Conservation (phyloP, 2,888 invertebrate genomes). For the Drosophila phalerata region DNA sequence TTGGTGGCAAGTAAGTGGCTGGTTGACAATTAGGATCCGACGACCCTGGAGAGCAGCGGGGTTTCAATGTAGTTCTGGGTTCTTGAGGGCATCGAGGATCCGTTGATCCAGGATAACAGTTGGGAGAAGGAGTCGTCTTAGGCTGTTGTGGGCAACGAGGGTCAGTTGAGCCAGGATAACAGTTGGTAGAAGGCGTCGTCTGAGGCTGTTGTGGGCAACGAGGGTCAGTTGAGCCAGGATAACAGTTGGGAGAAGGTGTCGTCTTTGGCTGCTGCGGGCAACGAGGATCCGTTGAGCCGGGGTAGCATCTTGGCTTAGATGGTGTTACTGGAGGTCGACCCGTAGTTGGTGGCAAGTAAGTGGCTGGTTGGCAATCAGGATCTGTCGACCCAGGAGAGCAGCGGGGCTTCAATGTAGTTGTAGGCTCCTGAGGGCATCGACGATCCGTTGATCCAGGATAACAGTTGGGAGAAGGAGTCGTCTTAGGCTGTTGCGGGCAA, state of each 20-base stretch:
- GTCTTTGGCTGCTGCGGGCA: conserved; percentile 15
- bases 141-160: conserved; percentile 11
- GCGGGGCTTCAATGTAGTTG: conserved; percentile 8
- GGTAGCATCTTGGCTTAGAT: conserved; percentile 17
- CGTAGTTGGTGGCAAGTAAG: conserved; percentile 1
- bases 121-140: background rate
- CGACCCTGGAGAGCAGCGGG: conserved; percentile 67
- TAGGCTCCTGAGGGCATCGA: conserved; percentile 69
- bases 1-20: conserved; percentile 7
- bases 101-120: conserved; percentile 80
- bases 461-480: background rate
- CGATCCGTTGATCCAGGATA: conserved; percentile 65
- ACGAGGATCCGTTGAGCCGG: conserved; percentile 24
- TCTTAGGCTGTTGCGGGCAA: conserved; percentile 76
- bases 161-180: conserved; percentile 25
- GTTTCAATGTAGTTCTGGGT: background rate
- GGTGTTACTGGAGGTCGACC: conserved; percentile 7
- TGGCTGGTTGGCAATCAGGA: conserved; percentile 18
- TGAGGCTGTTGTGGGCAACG: background rate
- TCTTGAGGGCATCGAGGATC: conserved; percentile 66
- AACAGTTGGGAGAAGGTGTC: background rate
- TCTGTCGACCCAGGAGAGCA: conserved; percentile 31
- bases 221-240: background rate
- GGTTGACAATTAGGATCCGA: conserved; percentile 68
- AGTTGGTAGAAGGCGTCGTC: conserved; percentile 38